Evolutionary conservation across 2,797 vertebrate species (phyloP), one percentile per base, ranked within the genome.

Genomic region (Malurus leucopterus): DNA sequence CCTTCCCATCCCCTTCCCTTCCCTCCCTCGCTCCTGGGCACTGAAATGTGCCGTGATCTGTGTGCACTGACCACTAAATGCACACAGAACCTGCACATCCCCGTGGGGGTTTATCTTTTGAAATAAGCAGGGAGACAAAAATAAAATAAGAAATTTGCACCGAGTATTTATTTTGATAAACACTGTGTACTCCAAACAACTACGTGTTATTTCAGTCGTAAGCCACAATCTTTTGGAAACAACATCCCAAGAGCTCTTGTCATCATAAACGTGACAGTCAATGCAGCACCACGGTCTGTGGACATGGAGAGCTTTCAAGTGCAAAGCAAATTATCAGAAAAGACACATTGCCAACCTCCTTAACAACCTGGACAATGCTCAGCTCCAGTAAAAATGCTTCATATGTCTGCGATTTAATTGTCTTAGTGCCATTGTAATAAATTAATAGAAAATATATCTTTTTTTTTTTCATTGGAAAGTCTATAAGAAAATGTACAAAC

Each of bases 391-490:
- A 95, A 95, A 97, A 96, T 95, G 97, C 92, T 97, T 97, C 92
- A 93, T 93, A 95, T 97, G 96, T 96, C 95, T 97, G 96, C 90
- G 94, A 76, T 97, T 96, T 96, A 96, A 96, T 96, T 96, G 86
- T 93, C 91, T 95, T 97, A 96, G 96, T 96, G 97, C 97, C 97
- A 98, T 95, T 97, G 97, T 97, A 99, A 99, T 99, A 99, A 99
- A 99, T 99, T 98, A 98, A 98, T 99, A 99, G 97, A 99, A 99
- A 99, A 98, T 99, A 99, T 98, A 98, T 98, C 96, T 98, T 36
- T 36, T 36, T 98, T 97, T 98, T 98, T 97, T 97, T 97, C 96
- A 96, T 97, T 96, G 96, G 97, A 97, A 97, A 91, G 86, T 96
- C 96, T 97, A 95, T 97, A 95, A 98, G 97, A 98, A 98, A 98